Evolutionary conservation across 1,140 invertebrate genomes (phyloP).

Genomic region (Bombus sibiricus): DNA sequence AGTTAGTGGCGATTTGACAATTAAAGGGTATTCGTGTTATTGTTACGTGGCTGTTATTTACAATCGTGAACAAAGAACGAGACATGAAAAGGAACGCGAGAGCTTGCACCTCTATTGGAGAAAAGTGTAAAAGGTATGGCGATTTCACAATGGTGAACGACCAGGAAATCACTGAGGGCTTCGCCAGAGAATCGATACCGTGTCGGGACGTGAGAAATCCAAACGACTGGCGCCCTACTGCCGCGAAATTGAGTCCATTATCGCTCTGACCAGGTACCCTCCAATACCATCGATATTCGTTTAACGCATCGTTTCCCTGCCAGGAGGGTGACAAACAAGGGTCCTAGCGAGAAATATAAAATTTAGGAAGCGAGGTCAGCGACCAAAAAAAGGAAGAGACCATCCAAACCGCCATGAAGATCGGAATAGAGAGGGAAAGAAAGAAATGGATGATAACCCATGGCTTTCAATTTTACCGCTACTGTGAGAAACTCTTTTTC

Average conservation of each 20-base stretch:
- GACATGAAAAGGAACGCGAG: conserved; percentile 33
- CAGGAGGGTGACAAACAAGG: conserved; percentile 66
- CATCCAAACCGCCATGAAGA: too few species aligned
- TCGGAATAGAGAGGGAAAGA: conserved; percentile 14
- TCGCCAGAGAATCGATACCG: conserved; percentile 59
- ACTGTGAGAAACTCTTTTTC: neutral
- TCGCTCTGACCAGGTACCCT: conserved; percentile 69
- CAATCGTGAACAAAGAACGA: conserved; percentile 10
- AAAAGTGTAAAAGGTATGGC: conserved; percentile 47
- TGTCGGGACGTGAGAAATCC: conserved; percentile 65
- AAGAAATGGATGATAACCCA: conserved; percentile 29
- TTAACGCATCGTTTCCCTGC: conserved; percentile 70
- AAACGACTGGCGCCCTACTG: conserved; percentile 52
- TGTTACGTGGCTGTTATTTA: neutral
- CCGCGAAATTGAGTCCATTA: conserved; percentile 74
- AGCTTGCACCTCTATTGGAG: conserved; percentile 41
- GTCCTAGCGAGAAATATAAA: conserved; percentile 66
- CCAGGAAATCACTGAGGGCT: conserved; percentile 62
- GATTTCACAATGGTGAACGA: conserved; percentile 52
- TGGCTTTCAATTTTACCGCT: conserved; percentile 25
- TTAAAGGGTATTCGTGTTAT: conserved; percentile 3
- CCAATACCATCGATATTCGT: conserved; percentile 72
- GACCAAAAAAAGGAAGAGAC: neutral
- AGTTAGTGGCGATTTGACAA: neutral
- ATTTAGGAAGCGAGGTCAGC: conserved; percentile 57